phyloP scores from a whole-genome alignment of 2,797 vertebrate genomes.

The Mionectes olivaceus region DNA sequence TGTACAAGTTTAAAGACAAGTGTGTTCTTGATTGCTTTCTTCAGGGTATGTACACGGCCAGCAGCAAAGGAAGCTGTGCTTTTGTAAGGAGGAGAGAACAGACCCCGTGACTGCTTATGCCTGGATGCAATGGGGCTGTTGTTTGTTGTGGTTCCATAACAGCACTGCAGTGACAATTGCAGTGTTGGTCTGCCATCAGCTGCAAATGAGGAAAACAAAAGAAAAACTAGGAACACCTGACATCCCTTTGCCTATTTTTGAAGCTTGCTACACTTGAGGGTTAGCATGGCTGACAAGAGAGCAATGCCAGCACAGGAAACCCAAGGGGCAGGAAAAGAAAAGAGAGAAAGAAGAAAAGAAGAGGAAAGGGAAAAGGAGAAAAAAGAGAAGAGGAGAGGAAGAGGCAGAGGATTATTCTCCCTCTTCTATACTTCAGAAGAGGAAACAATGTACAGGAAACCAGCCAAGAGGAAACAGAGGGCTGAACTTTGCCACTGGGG shows the following conservation, averaged over 20 bases:
- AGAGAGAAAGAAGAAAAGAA: too few relatives aligned
- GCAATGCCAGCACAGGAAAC: neutral
- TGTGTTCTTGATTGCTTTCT: neutral
- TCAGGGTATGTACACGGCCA: accelerated
- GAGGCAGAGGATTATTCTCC: neutral
- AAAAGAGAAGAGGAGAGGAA: too few relatives aligned
- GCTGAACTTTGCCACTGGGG: neutral
- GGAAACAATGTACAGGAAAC: neutral
- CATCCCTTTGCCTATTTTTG: neutral
- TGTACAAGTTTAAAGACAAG: neutral
- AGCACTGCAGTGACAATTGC: neutral
- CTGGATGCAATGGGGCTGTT: neutral
- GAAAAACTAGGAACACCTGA: neutral
- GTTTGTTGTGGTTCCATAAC: neutral
- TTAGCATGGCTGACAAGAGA: neutral
- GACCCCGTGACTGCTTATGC: neutral
- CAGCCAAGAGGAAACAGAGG: neutral
- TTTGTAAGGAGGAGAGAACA: neutral
- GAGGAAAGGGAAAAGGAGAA: too few relatives aligned
- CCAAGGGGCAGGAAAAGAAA: neutral
- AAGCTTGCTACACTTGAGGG: neutral
- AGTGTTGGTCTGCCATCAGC: neutral
- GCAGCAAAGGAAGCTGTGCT: neutral
- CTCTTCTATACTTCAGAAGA: neutral
- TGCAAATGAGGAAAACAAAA: neutral